phyloP scores from a whole-genome alignment of 30 jellyfish, hydroid and myxozoan genomes.

The Aurelia aurita complex sp. Pacific region DNA sequence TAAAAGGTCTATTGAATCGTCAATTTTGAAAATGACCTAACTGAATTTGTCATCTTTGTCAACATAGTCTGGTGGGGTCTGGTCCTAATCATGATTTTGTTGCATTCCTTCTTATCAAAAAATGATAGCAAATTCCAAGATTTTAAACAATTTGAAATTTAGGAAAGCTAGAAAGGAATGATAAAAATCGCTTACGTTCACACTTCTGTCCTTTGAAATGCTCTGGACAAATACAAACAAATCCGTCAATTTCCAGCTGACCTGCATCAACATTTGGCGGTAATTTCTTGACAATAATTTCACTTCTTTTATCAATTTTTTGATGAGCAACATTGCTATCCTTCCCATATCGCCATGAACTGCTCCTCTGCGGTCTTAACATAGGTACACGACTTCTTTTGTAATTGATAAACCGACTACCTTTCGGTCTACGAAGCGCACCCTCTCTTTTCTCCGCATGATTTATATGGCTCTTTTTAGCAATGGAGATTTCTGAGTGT shows the following conservation, averaged over 20 bases:
- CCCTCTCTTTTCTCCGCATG: background rate
- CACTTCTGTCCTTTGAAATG: slow-evolving; percentile 91
- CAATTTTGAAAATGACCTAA: too few relatives aligned
- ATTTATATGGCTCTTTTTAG: slow-evolving; percentile 18
- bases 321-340: background rate
- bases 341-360: slow-evolving; percentile 31
- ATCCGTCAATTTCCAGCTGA: slow-evolving; percentile 79
- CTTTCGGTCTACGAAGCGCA: background rate
- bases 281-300: slow-evolving; percentile 10
- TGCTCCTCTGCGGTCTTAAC: background rate
- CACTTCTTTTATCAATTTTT: slow-evolving; percentile 17
- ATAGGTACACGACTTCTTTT: slow-evolving; percentile 10
- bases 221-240: slow-evolving; percentile 81
- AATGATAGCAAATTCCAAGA: too few relatives aligned
- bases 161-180: too few relatives aligned
- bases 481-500: slow-evolving; percentile 11
- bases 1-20: too few relatives aligned
- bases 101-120: too few relatives aligned
- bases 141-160: too few relatives aligned
- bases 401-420: background rate
- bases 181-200: slow-evolving; percentile 46
- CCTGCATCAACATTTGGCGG: slow-evolving; percentile 73
- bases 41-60: too few relatives aligned
- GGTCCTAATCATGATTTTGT: too few relatives aligned
- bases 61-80: too few relatives aligned